Conservation (phyloP, 2,797 vertebrate species). For the Melanotaenia maccullochi region DNA sequence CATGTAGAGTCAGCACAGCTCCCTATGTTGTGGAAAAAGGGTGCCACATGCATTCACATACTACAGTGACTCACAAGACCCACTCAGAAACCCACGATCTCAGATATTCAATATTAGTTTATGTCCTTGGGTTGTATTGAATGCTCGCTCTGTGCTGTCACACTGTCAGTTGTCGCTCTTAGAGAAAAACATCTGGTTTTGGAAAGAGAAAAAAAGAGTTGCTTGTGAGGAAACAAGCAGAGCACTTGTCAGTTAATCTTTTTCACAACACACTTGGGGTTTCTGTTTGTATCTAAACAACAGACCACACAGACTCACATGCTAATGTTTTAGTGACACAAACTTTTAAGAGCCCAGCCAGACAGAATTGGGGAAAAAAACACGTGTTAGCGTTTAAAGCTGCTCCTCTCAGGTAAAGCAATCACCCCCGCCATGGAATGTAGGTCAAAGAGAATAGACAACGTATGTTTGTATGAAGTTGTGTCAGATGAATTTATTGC, state of each 20-base stretch:
- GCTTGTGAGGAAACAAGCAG: conserved; percentile 23
- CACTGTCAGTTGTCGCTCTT: conserved; percentile 36
- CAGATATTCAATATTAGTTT: conserved; percentile 41
- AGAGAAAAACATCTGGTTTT: conserved; percentile 31
- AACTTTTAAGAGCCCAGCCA: conserved; percentile 14
- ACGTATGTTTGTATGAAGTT: conserved; percentile 31
- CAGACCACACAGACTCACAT: conserved; percentile 42
- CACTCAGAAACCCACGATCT: conserved; percentile 28
- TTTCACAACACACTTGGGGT: conserved; percentile 25
- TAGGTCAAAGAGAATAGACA: conserved; percentile 66
- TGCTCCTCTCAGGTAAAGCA: conserved; percentile 72
- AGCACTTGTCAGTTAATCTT: conserved; percentile 38
- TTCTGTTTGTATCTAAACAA: conserved; percentile 44
- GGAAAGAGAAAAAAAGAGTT: conserved; percentile 22
- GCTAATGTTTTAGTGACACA: conserved; percentile 48
- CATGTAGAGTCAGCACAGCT: conserved; percentile 60
- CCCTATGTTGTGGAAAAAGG: conserved; percentile 64
- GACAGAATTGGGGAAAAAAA: conserved; percentile 41
- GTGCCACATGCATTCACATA: conserved; percentile 56
- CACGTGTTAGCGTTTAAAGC: conserved; percentile 69
- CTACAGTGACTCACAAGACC: conserved; percentile 40
- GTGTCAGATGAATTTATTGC: conserved; percentile 55
- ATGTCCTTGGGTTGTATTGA: conserved; percentile 7
- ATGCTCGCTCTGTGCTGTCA: conserved; percentile 6
- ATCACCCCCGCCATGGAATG: conserved; percentile 70